Conservation (phyloP, 2,113 vertebrate species). For the Phrynosoma blainvillii region DNA sequence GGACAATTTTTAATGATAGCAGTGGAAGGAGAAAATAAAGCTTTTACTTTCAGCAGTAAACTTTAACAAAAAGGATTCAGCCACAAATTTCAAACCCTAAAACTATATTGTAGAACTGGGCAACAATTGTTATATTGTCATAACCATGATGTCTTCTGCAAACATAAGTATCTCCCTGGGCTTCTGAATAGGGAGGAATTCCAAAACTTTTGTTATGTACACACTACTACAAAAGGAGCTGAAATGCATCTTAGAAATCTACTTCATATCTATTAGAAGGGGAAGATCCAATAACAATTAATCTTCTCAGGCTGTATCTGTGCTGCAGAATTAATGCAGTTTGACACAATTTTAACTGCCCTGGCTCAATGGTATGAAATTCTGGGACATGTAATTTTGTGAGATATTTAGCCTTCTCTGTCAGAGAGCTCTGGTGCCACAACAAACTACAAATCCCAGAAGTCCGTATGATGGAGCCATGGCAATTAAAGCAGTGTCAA, state of each 20-base stretch:
- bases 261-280: background rate
- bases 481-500: too few species aligned
- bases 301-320: background rate
- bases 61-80: conserved; percentile 19
- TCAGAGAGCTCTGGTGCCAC: too few species aligned
- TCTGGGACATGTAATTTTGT: too few species aligned
- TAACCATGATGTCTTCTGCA: background rate
- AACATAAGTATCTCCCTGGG: background rate
- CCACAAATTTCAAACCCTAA: conserved; percentile 24
- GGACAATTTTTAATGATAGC: conserved; percentile 5
- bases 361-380: too few species aligned
- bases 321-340: too few species aligned
- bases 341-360: too few species aligned
- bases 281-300: too few species aligned
- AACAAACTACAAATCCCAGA: too few species aligned
- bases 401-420: too few species aligned
- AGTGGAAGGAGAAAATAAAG: conserved; percentile 15
- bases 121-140: background rate
- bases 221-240: background rate
- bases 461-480: too few species aligned
- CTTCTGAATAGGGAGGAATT: background rate
- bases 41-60: conserved; percentile 21
- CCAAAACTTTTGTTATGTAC: background rate
- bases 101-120: background rate
- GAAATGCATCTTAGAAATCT: background rate